Evolutionary conservation across 1,140 invertebrate genomes (phyloP).

Genomic region (Anoplophora glabripennis): DNA sequence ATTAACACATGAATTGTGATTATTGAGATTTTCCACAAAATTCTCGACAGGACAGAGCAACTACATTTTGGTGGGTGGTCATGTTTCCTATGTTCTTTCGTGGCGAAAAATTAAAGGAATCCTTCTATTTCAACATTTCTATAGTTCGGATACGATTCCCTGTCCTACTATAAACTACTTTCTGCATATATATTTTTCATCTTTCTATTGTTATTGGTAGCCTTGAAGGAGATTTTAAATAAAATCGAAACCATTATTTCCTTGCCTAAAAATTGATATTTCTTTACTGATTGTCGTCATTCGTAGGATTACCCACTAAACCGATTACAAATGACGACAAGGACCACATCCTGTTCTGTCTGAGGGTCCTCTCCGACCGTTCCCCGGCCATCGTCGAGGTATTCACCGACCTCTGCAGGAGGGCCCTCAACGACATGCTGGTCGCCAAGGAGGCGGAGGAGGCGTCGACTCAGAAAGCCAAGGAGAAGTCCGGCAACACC

Average conservation of each 20-base stretch:
- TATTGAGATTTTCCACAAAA: too few species aligned
- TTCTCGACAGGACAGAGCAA: too few species aligned
- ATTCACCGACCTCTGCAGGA: conserved; percentile 75
- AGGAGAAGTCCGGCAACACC: conserved; percentile 67
- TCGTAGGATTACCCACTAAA: conserved; percentile 61
- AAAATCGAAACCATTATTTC: neutral
- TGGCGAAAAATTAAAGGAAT: too few species aligned
- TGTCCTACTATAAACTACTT: too few species aligned
- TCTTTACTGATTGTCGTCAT: conserved; percentile 16
- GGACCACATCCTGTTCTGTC: conserved; percentile 85
- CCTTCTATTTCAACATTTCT: too few species aligned
- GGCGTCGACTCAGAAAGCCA: conserved; percentile 53
- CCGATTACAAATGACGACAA: conserved; percentile 93
- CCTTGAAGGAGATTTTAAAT: too few species aligned
- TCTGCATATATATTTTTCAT: too few species aligned
- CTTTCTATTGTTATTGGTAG: neutral
- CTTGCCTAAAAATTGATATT: too few species aligned
- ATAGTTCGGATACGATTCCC: too few species aligned
- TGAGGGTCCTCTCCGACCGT: conserved; percentile 74
- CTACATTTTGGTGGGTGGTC: too few species aligned
- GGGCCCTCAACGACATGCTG: conserved; percentile 83
- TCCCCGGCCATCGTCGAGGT: conserved; percentile 69
- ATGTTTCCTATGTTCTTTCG: too few species aligned
- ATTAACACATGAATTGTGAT: too few species aligned
- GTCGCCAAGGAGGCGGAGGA: conserved; percentile 78